Base-by-base conservation (phyloP, 2,113 vertebrate genomes). In the Copsychus sechellarum region DNA sequence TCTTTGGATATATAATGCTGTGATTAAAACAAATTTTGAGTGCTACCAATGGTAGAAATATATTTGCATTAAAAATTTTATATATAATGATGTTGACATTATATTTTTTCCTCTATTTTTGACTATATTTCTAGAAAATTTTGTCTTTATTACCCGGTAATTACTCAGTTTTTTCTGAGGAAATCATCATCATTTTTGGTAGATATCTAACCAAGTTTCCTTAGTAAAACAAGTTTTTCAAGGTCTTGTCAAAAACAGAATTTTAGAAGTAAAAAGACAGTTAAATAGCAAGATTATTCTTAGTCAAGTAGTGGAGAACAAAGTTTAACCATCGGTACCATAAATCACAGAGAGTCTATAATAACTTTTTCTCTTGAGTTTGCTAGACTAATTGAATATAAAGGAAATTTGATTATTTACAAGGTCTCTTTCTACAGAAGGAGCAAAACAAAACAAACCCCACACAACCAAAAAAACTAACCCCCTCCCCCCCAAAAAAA, bases 361-460 rank as follows among this genome's bases (percentile, higher is more conserved):
- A 36, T 9, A 86, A 45, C 11, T 66, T 88, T 33, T 40, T 13
- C 24, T 72, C 54, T 26, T 62, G 31, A 90, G 18, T 77, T 94
- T 1, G 1, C 10, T 45, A 50, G 85, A 45, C 16, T 43, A 71
- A 72, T 33, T 29, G 3, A 85, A 76, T 62, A 56, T 7, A 43
- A 85, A 33, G 8, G 11, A 88, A 61, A 80, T 12, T 1, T 4
- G 13, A 50, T 53, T 65, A 80, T 86, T 79, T 70, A 54, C 42
- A 86, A 83, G 25, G 51, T 92, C 20, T 53, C 11, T 88, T 92
- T n/a, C 25, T 14, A 40, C 9, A 60, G 6, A 57, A 62, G 3
- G 12, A 15, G 11, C 0, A 23, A 5, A 26, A 11, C 34, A 10
- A 40, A 14, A 20, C 11, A 6, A 9, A n/a, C 2, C 24, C 29